Base-by-base conservation (phyloP, 2,888 invertebrate species). In the Folsomia candida region DNA sequence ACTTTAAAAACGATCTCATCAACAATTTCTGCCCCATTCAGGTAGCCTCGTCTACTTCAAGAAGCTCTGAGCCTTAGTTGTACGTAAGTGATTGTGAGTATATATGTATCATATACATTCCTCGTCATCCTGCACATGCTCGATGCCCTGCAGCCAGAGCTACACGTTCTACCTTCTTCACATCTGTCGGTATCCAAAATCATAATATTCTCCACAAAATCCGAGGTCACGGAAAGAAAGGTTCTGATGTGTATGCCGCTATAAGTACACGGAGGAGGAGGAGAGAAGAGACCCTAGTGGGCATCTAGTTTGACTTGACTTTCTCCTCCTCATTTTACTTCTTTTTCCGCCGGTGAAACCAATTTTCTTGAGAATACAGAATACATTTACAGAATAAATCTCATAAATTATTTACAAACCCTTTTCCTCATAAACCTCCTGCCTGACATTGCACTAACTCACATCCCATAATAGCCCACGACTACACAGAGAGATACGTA, bases 341-440 rank as follows among this genome's bases (percentile, higher is more conserved):
- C 26, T 60, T 28, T 60, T 25, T 18, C 60, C n/a, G n/a, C n/a
- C 62, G 20, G 37, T 54, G 67, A 58, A 71, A 58, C 51, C 70
- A 70, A 70, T 67, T 70, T 70, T 70, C 67, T 66, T 59, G 58
- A 3, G 3, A 59, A 59, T 26, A 28, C 51, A 51, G 28, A 61
- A 61, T 28, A 61, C 63, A 64, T 67, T 71, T 66, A 67, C 67
- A 70, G 66, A 71, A 71, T 70, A 70, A 70, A 70, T 70, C 70
- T 70, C 70, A 70, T 70, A 70, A 70, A 70, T 70, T 65, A 70
- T 70, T 70, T 70, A 70, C 66, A 70, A 27, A 37, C 66, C 28
- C 65, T 54, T 60, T 70, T 66, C 60, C 63, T 26, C 54, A 66
- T 61, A 66, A 66, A 58, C 28, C 69, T 69, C 37, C 47, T 47